Evolutionary conservation across 2,888 invertebrate genomes (phyloP), one percentile per base, ranked within the genome.

Genomic region (Artemia sp.): DNA sequence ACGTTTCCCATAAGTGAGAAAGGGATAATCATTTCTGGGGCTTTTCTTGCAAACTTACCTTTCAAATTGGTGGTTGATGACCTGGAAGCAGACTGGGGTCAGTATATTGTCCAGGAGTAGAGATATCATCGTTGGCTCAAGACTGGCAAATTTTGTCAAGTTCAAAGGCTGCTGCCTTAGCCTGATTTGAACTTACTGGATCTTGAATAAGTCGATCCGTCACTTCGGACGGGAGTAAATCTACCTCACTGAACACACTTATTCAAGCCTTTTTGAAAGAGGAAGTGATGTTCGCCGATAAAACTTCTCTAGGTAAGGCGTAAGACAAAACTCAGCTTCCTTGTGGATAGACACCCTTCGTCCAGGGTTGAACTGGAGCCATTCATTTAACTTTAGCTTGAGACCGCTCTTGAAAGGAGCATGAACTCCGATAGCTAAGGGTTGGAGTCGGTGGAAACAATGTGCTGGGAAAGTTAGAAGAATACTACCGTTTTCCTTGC

Each of bases 371-470:
- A 58, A 19, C n/a, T 8, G 58, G 19, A 58, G 58, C 58, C 58
- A 58, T 19, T 58, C 10, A 58, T 8, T 58, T 8, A 58, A 58
- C n/a, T n/a, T 14, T 19, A 14, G n/a, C 58, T 58, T 58, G n/a
- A 58, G 9, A 8, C n/a, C 58, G n/a, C 58, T 9, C 9, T 58
- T 58, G 19, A 58, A 58, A 14, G 58, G 10, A 14, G 10, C 10
- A 19, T 8, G 19, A 14, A 58, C 58, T 58, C n/a, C 10, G 8
- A 69, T 51, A 66, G 67, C 70, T 52, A 69, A 52, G 7, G 70
- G 67, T 51, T 69, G 66, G 12, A 69, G 70, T 14, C 52, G 12
- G 19, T 69, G 70, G 51, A 51, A 66, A 11, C 50, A 66, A 66
- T 69, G 70, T 3, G 70, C 66, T 0, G 70, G 70, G 12, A 69